phyloP scores from a whole-genome alignment of 2,888 invertebrate species.

The Drosophila mulleri region DNA sequence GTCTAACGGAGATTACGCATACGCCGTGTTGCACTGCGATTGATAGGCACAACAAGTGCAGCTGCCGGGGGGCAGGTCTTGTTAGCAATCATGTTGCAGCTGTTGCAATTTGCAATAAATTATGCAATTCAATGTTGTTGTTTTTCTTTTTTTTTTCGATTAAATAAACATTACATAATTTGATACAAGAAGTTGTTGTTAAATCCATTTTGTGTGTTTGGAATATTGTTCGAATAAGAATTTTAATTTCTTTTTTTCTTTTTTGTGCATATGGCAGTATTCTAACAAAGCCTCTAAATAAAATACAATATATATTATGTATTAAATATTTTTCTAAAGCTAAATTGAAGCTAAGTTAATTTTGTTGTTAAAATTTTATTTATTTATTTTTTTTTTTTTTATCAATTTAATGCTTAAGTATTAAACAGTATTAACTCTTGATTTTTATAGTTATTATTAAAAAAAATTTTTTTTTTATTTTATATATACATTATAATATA shows the following conservation, averaged over 20 bases:
- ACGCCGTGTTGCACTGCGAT: slow-evolving; percentile 31
- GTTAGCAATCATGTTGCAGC: slow-evolving; percentile 27
- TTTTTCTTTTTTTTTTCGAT: neutral
- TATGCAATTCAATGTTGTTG: slow-evolving; percentile 9
- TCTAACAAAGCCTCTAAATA: no score
- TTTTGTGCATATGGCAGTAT: neutral
- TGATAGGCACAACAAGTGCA: neutral
- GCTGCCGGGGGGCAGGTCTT: neutral
- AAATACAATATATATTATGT: neutral
- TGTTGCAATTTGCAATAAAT: slow-evolving; percentile 23
- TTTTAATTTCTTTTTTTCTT: neutral
- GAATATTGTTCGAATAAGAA: no score
- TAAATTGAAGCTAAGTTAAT: no score
- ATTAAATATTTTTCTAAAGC: neutral
- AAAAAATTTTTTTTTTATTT: no score
- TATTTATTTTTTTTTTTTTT: no score
- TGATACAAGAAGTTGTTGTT: no score
- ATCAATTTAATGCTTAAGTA: no score
- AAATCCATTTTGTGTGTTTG: neutral
- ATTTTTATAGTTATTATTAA: no score
- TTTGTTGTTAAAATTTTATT: no score
- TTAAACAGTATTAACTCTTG: no score
- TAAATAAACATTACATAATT: neutral
- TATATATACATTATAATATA: no score
- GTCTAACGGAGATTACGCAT: slow-evolving; percentile 43